phyloP scores from a whole-genome alignment of 2,113 vertebrate species.

The Isichthys henryi region DNA sequence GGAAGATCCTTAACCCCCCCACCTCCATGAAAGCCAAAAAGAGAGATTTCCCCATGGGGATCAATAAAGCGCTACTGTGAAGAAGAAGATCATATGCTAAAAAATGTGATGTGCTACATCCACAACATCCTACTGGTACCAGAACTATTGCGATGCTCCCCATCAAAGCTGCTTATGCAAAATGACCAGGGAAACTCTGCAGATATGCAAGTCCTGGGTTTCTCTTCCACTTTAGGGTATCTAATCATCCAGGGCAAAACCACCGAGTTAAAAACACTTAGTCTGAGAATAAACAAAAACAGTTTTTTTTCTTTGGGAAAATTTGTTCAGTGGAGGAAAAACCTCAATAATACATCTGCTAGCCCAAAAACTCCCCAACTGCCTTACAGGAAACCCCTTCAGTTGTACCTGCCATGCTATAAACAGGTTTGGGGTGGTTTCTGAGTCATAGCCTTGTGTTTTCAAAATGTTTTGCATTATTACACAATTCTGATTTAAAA shows the following conservation, averaged over 20 bases:
- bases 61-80: neutral
- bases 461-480: neutral
- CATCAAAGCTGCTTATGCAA: neutral
- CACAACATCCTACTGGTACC: neutral
- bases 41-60: neutral
- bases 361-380: neutral
- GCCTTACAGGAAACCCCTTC: neutral
- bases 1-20: neutral
- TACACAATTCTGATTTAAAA: neutral
- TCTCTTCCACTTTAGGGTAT: neutral
- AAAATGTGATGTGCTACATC: neutral
- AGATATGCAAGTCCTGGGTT: neutral
- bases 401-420: neutral
- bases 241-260: neutral
- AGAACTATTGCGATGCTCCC: neutral
- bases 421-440: neutral
- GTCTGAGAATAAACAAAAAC: conserved; percentile 6
- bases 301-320: neutral
- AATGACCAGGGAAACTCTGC: neutral
- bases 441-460: neutral
- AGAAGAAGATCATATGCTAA: neutral
- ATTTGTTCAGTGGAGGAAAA: neutral
- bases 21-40: neutral
- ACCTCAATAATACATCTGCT: neutral
- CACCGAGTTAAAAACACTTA: conserved; percentile 10